Conservation (phyloP, 2,113 vertebrate species). For the Gymnocephalus cernua region DNA sequence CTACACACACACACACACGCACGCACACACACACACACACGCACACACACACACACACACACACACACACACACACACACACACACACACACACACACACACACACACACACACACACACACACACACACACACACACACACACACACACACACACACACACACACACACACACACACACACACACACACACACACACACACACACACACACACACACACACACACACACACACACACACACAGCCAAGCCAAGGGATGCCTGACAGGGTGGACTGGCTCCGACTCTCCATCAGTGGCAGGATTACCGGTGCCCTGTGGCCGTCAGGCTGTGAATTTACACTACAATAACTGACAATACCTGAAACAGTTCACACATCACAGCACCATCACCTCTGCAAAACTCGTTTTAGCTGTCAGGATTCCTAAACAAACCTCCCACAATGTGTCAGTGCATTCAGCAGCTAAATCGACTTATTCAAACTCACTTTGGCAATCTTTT, state of each 20-base stretch:
- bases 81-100: background rate
- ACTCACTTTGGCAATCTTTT: background rate
- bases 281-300: constrained; percentile 36
- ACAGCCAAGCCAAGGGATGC: background rate
- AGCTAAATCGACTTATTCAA: background rate
- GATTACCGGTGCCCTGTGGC: constrained; percentile 51
- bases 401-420: constrained; percentile 42
- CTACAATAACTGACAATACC: constrained; percentile 66
- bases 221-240: constrained; percentile 1
- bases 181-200: constrained; percentile 3
- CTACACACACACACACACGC: constrained; percentile 17
- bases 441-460: background rate
- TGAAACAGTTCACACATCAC: constrained; percentile 67
- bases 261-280: constrained; percentile 35
- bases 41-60: constrained; percentile 11
- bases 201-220: background rate
- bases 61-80: too few species aligned
- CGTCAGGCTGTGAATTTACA: constrained; percentile 54
- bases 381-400: constrained; percentile 17
- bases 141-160: constrained; percentile 12
- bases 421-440: constrained; percentile 16
- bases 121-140: constrained; percentile 12
- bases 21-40: constrained; percentile 11
- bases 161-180: constrained; percentile 14
- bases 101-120: constrained; percentile 17